Evolutionary conservation across 2,113 vertebrate genomes (phyloP).

Genomic region (Hippocampus guttulatus): DNA sequence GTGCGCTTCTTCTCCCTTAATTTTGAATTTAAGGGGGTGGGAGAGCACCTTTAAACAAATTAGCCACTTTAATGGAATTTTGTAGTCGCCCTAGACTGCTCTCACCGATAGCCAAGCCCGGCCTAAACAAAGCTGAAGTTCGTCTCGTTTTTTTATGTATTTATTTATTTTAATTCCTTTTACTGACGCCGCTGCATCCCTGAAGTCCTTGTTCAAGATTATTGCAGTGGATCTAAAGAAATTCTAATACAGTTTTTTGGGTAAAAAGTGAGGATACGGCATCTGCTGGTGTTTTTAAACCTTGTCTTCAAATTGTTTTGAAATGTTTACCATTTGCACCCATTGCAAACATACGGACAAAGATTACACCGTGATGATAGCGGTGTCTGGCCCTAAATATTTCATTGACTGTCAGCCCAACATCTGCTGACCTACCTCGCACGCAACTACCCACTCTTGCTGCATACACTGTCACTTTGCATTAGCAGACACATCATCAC

Average conservation of each 20-base stretch:
- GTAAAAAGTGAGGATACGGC: neutral
- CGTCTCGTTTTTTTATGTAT: no score
- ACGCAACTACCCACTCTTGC: conserved; percentile 69
- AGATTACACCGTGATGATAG: conserved; percentile 56
- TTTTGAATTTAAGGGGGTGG: no score
- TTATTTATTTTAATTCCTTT: neutral
- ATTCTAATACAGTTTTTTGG: neutral
- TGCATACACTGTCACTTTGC: conserved; percentile 71
- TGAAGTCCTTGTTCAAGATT: neutral
- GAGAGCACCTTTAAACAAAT: no score
- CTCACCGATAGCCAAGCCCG: no score
- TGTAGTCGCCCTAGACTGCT: neutral
- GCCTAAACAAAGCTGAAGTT: no score
- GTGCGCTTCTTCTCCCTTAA: no score
- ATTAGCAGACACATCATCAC: conserved; percentile 72
- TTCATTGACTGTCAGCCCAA: conserved; percentile 78
- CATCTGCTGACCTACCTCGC: conserved; percentile 76
- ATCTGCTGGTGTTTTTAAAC: neutral
- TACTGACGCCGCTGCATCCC: neutral
- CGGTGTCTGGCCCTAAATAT: conserved; percentile 78
- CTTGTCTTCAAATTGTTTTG: neutral
- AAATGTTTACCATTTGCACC: neutral
- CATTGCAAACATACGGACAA: conserved; percentile 5
- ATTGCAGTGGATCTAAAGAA: neutral
- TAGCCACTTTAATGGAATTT: neutral